phyloP scores from a whole-genome alignment of 2,888 invertebrate species.

The Parasteatoda lunata region DNA sequence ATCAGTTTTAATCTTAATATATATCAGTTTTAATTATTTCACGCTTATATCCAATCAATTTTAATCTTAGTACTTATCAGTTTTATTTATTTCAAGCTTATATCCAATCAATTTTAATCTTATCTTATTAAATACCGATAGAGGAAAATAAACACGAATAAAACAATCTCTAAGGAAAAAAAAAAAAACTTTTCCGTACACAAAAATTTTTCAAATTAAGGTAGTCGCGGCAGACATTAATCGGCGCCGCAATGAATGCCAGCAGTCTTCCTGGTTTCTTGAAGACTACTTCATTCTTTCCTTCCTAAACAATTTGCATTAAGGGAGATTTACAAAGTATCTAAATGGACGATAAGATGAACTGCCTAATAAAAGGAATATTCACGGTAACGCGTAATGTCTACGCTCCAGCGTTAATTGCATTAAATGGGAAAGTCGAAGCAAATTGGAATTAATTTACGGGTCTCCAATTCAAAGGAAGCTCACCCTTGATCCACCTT shows the following conservation, averaged over 20 bases:
- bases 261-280: background rate
- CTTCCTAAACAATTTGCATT: slow-evolving; percentile 55
- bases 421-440: slow-evolving; percentile 35
- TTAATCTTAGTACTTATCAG: too few species aligned
- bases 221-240: background rate
- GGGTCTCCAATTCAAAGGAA: slow-evolving; percentile 1
- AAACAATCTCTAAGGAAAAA: background rate
- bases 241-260: background rate
- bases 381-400: slow-evolving; percentile 24
- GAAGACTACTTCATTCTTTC: slow-evolving; percentile 29
- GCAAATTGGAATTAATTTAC: slow-evolving; percentile 57
- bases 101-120: too few species aligned
- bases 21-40: too few species aligned
- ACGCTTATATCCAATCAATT: too few species aligned
- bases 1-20: too few species aligned
- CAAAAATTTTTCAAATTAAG: background rate
- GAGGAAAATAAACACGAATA: too few species aligned
- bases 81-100: too few species aligned
- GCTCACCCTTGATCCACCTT: background rate
- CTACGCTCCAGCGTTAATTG: slow-evolving; percentile 39
- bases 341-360: slow-evolving; percentile 46
- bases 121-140: too few species aligned
- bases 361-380: slow-evolving; percentile 49
- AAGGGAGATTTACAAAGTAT: slow-evolving; percentile 57
- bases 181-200: background rate